Conservation (phyloP, 2,797 vertebrate genomes). For the Ceryle rudis region DNA sequence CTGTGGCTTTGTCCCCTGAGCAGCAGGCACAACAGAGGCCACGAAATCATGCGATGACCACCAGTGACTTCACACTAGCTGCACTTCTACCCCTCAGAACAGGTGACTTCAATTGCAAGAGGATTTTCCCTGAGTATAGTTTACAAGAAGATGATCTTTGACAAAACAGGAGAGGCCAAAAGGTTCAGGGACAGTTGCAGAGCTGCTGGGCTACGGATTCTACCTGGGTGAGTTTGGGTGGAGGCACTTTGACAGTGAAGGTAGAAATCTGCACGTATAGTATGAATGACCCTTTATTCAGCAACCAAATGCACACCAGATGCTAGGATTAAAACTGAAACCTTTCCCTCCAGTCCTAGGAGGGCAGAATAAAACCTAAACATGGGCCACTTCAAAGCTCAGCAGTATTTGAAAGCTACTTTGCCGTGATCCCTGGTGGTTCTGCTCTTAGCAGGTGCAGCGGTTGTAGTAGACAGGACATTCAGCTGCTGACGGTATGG, state of each 20-base stretch:
- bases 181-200: background rate
- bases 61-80: background rate
- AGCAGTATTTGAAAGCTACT: background rate
- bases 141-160: background rate
- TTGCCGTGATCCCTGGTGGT: background rate
- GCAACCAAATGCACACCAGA: background rate
- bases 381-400: background rate
- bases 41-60: rapidly evolving
- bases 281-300: background rate
- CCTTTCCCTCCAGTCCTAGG: background rate
- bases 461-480: rapidly evolving
- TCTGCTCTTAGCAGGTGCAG: background rate
- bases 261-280: background rate
- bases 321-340: background rate
- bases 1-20: background rate
- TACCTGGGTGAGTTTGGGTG: background rate
- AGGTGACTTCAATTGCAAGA: background rate
- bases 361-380: background rate
- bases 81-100: background rate
- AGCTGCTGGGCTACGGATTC: rapidly evolving
- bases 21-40: rapidly evolving
- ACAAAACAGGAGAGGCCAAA: background rate
- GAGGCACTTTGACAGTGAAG: background rate
- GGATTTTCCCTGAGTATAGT: background rate
- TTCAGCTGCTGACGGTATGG: background rate